Conservation (phyloP, 2,888 invertebrate genomes). For the Leptogaster cylindrica region DNA sequence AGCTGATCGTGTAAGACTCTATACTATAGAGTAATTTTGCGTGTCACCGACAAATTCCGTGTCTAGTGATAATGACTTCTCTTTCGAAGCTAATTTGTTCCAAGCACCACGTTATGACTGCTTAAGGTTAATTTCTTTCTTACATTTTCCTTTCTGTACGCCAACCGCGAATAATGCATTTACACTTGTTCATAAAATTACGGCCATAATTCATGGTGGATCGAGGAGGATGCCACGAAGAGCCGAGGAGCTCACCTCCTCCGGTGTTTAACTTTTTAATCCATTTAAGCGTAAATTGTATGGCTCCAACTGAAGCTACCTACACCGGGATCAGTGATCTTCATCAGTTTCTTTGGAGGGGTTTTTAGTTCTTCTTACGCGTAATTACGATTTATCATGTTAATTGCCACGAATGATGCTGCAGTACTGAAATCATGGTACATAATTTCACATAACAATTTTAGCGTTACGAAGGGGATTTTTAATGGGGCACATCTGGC, state of each 20-base stretch:
- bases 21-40: too few relatives aligned
- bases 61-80: not conserved
- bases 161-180: not conserved
- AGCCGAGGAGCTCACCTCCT: not conserved
- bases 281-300: slow-evolving; percentile 34
- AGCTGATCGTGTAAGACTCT: too few relatives aligned
- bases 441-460: not conserved
- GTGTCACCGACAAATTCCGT: too few relatives aligned
- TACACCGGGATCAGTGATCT: slow-evolving; percentile 7
- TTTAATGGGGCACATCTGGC: slow-evolving; percentile 31
- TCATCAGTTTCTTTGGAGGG: slow-evolving; percentile 17
- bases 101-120: not conserved
- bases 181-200: slow-evolving; percentile 24
- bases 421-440: slow-evolving; percentile 49
- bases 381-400: slow-evolving; percentile 39
- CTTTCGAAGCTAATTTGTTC: not conserved
- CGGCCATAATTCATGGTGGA: slow-evolving; percentile 6
- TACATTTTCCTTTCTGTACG: not conserved
- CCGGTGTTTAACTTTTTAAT: slow-evolving; percentile 28
- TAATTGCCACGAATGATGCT: slow-evolving; percentile 33
- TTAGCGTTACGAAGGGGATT: slow-evolving; percentile 31
- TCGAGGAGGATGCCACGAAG: too few relatives aligned
- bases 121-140: slow-evolving; percentile 1
- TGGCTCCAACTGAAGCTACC: slow-evolving; percentile 4
- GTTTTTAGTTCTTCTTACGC: slow-evolving; percentile 25